These are phyloP conservation scores for Ephydatia muelleri DNA, from an alignment of 37 sponge, comb jelly and placozoan species.

Conservation along the genomic window DNA sequence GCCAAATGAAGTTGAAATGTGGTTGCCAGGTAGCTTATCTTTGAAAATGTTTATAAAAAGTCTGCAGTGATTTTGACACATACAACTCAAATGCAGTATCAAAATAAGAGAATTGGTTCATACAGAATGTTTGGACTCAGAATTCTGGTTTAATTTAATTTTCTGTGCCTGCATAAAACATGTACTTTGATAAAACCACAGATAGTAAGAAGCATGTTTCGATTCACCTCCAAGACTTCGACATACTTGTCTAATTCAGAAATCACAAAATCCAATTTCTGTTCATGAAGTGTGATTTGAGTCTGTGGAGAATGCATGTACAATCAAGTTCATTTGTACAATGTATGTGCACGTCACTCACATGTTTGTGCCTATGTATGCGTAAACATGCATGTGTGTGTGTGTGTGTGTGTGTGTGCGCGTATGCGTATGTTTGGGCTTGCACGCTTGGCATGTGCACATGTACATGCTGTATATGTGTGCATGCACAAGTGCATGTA, in stretches of 20 bases:
- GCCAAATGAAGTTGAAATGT: background rate
- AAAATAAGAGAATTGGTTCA: too few relatives aligned
- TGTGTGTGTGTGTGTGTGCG: too few relatives aligned
- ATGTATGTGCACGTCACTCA: too few relatives aligned
- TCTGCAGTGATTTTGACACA: background rate
- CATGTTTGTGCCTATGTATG: too few relatives aligned
- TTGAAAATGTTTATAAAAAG: background rate
- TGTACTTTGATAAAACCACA: background rate
- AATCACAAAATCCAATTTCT: conserved; percentile 30
- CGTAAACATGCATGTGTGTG: too few relatives aligned
- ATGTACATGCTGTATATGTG: background rate
- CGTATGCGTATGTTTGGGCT: too few relatives aligned
- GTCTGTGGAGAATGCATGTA: background rate
- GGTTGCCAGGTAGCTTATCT: background rate
- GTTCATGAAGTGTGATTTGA: background rate
- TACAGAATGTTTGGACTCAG: background rate
- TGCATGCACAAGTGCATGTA: background rate
- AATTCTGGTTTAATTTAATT: background rate
- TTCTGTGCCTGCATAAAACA: background rate
- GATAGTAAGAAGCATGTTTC: background rate
- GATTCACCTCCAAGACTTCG: conserved; percentile 17
- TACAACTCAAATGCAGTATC: background rate
- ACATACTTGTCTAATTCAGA: conserved; percentile 16
- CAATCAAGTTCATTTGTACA: too few relatives aligned
- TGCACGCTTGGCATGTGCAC: too few relatives aligned